Base-by-base conservation (phyloP, 37 sponge, comb jelly and placozoan genomes). In the Cliona cf. orientalis region DNA sequence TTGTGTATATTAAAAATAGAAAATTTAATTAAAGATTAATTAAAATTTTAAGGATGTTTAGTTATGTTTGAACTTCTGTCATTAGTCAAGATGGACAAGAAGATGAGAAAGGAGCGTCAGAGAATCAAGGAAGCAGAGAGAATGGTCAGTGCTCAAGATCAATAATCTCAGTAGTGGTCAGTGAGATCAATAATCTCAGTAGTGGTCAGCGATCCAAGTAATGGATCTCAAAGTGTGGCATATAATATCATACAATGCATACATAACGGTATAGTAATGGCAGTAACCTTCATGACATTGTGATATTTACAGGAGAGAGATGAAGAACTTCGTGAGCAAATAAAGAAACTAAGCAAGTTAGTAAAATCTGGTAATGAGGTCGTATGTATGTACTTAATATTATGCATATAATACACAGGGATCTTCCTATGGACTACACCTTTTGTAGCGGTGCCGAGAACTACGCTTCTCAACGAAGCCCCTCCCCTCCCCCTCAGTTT, bases 71-170 rank as follows among this genome's bases (percentile, higher is more conserved):
- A n/a, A n/a, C n/a, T n/a, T n/a, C n/a, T n/a, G n/a, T n/a, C n/a
- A n/a, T n/a, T 55, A 90, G 90, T 62, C 61, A 90, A 84, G 68
- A 41, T 63, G 39, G 90, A 90, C 75, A 90, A 90, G 66, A 80
- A 75, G 72, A 32, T 12, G 19, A 60, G 79, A 63, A 37, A 53
- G 39, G 74, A 46, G 26, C 84, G 74, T 46, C 81, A 84, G 33
- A 43, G 79, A 3, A 40, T 55, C 9, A 90, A 84, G 66, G 85
- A 84, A 32, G 49, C 41, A 5, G 89, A 93, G 61, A 68, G 86
- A 74, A 41, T 74, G 9, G 92, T 91, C 81, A 43, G 90, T 72
- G 36, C 36, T 36, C 38, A 26, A 29, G 26, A 29, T 23, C 31
- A 2, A 29, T 25, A 45, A 28, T 66, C 75, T n/a, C 42, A 44